These are phyloP conservation scores for Aulostomus chinensis DNA, from an alignment of 2,797 vertebrate species.

Conservation along the genomic window DNA sequence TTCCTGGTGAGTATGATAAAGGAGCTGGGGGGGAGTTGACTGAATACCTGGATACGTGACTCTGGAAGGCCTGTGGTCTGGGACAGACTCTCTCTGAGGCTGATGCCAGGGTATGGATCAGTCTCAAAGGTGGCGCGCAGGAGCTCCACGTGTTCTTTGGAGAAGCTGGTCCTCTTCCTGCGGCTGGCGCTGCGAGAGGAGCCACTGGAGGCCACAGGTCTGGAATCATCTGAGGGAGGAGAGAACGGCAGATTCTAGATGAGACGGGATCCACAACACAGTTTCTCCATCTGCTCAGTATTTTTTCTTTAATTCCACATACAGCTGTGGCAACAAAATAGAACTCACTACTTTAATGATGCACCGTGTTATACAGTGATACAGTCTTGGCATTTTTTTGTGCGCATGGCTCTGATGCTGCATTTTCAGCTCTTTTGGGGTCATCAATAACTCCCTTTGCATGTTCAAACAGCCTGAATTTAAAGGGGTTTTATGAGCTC, in stretches of 20 bases:
- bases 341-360: neutral
- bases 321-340: neutral
- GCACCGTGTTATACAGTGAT: neutral
- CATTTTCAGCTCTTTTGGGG: too few relatives aligned
- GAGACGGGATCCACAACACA: neutral
- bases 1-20: too few relatives aligned
- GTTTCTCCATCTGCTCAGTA: too few relatives aligned
- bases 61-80: slow-evolving; percentile 80
- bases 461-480: too few relatives aligned
- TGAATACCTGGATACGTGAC: slow-evolving; percentile 82
- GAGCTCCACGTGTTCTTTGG: slow-evolving; percentile 81
- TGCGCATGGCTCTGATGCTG: neutral
- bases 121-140: slow-evolving; percentile 75
- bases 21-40: neutral
- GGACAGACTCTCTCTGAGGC: slow-evolving; percentile 79
- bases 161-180: slow-evolving; percentile 83
- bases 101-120: slow-evolving; percentile 82
- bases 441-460: too few relatives aligned
- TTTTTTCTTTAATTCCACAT: neutral
- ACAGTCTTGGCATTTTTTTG: neutral
- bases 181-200: slow-evolving; percentile 72
- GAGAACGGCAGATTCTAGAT: slow-evolving; percentile 8
- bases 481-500: too few relatives aligned
- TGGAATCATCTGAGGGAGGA: slow-evolving; percentile 57
- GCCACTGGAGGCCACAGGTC: slow-evolving; percentile 19